Evolutionary conservation across 2,113 vertebrate species (phyloP).

Genomic region (Corydoras maculifer): DNA sequence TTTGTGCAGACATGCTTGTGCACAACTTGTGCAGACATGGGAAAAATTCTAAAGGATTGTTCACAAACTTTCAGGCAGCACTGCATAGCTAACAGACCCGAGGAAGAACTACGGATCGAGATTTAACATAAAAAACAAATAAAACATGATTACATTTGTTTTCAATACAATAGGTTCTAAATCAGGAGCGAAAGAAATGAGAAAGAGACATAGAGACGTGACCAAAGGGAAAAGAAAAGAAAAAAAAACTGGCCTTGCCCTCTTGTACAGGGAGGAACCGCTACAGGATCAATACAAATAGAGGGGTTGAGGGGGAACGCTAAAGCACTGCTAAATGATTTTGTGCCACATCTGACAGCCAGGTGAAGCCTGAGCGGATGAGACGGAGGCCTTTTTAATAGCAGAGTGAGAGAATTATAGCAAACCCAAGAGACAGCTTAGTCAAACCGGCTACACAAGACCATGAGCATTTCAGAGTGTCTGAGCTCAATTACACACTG

Average conservation of each 20-base stretch:
- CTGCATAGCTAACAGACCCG: too few species aligned
- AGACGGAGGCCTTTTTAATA: slow-evolving; percentile 67
- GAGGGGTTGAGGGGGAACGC: slow-evolving; percentile 39
- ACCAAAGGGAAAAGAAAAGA: slow-evolving; percentile 2
- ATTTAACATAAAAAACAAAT: too few species aligned
- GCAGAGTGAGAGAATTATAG: slow-evolving; percentile 65
- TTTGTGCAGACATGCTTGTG: too few species aligned
- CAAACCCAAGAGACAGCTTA: slow-evolving; percentile 57
- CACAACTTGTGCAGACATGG: too few species aligned
- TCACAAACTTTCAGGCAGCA: too few species aligned
- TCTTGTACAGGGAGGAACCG: slow-evolving; percentile 42
- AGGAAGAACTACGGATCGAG: too few species aligned
- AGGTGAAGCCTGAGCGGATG: slow-evolving; percentile 60
- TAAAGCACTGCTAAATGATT: slow-evolving; percentile 69
- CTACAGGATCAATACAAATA: slow-evolving; percentile 63
- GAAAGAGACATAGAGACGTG: slow-evolving; percentile 18
- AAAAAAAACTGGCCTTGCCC: slow-evolving; percentile 54
- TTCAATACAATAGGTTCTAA: too few species aligned
- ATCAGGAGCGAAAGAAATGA: background rate
- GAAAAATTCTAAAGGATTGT: too few species aligned
- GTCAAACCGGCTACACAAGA: slow-evolving; percentile 18
- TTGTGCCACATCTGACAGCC: slow-evolving; percentile 72
- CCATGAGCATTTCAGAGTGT: slow-evolving; percentile 10
- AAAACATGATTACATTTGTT: too few species aligned
- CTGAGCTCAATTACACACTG: slow-evolving; percentile 8